Conservation (phyloP, 2,888 invertebrate genomes). For the Drosophila falleni region DNA sequence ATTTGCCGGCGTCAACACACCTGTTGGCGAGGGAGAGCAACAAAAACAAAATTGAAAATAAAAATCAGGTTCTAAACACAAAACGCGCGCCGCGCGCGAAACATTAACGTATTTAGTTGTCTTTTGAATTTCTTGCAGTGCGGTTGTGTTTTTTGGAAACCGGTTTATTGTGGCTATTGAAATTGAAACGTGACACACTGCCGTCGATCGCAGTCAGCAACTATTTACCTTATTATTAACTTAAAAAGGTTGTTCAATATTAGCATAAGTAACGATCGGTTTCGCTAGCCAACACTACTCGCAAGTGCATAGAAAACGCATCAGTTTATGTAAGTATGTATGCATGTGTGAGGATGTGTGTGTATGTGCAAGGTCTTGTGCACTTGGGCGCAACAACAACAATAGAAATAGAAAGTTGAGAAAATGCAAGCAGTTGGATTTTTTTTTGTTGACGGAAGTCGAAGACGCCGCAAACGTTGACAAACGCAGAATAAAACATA, state of each 20-base stretch:
- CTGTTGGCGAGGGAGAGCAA: conserved; percentile 32
- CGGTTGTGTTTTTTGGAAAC: conserved; percentile 67
- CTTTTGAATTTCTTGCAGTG: conserved; percentile 69
- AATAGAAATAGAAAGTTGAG: conserved; percentile 73
- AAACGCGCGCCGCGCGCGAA: conserved; percentile 48
- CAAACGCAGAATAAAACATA: conserved; percentile 38
- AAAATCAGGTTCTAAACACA: conserved; percentile 57
- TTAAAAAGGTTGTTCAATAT: conserved; percentile 58
- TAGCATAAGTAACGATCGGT: conserved; percentile 37
- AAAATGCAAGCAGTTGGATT: conserved; percentile 52
- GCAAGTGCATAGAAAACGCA: conserved; percentile 61
- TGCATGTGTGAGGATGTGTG: neutral
- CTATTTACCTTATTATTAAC: conserved; percentile 48
- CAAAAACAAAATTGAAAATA: conserved; percentile 38
- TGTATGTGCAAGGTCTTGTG: conserved; percentile 41
- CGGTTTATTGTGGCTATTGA: conserved; percentile 55
- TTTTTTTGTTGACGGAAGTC: conserved; percentile 75
- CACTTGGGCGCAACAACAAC: conserved; percentile 47
- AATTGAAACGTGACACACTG: conserved; percentile 52
- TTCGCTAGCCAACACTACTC: conserved; percentile 5
- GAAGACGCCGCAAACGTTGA: conserved; percentile 41
- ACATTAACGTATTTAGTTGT: conserved; percentile 59
- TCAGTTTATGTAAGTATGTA: conserved; percentile 37
- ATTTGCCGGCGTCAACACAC: conserved; percentile 45
- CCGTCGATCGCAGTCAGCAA: conserved; percentile 32